Evolutionary conservation across 2,888 invertebrate genomes (phyloP), one percentile per base, ranked within the genome.

Genomic region (Drosophila multiciliata): DNA sequence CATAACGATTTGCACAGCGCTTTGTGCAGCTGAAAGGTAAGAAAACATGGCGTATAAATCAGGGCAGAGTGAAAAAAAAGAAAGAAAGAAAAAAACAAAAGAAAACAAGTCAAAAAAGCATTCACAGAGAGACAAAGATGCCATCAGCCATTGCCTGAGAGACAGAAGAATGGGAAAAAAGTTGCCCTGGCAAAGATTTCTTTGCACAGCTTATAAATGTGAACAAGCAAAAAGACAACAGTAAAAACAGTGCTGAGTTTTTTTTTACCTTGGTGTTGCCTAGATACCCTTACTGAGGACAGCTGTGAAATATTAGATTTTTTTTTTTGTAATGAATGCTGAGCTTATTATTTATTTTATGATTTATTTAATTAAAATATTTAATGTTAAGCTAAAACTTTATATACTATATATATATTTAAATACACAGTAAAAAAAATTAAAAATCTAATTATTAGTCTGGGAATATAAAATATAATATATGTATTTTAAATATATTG

Each of bases 11-110:
- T 67, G 57, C 69, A 23, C 62, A 48, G 53, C 49, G 58, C 80
- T 76, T 83, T 82, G 78, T 86, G 87, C 81, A 82, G 63, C 79
- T 81, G 84, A 89, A 84, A 83, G 81, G 87, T 77, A 87, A 63
- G 63, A 81, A 81, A 83, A 78, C 74, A 84, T 75, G 38, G 61
- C 60, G 69, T 69, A 87, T 87, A 87, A 89, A 89, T 84, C 79
- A 73, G 66, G 33, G 75, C 75, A 12, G 17, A 53, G 11, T 33
- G 49, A 17, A 12, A 50, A n/a, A 29, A 20, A 33, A 38, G 12
- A 29, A 29, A 29, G 23, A 29, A 29, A 29, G 23, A 1, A 26
- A 26, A 29, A 29, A 29, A 29, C 29, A 11, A 38, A 60, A 40
- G 12, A 11, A 55, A 15, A 40, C 4, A 40, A 38, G 40, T 29